Percentiles rank a stretch among this genome's conserved stretches.
These are phyloP conservation scores for Bembecia ichneumoniformis DNA, from an alignment of 2,888 invertebrate genomes.

Conservation along the genomic window DNA sequence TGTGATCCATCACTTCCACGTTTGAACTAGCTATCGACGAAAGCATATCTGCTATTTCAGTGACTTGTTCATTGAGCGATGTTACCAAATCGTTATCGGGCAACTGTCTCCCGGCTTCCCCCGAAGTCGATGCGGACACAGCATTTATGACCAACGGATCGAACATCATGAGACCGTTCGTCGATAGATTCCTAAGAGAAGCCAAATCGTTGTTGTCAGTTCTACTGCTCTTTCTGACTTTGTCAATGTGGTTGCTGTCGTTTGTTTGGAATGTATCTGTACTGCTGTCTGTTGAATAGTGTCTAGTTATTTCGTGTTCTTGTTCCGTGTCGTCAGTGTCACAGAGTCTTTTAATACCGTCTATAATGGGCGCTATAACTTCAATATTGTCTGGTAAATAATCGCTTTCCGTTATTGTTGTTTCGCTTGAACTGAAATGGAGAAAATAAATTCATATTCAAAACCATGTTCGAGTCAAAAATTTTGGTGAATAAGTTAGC, in stretches of 20 bases:
- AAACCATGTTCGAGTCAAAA: no score
- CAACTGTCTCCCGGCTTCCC: constrained; percentile 38
- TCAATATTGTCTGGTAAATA: constrained; percentile 65
- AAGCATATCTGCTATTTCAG: constrained; percentile 60
- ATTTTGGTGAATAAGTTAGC: no score
- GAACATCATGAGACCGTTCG: constrained; percentile 64
- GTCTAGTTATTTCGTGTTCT: constrained; percentile 16
- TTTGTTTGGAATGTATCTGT: constrained; percentile 49
- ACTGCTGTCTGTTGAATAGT: constrained; percentile 29
- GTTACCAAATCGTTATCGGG: constrained; percentile 62
- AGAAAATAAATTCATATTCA: no score
- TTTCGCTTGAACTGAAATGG: constrained; percentile 46
- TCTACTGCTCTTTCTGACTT: constrained; percentile 47
- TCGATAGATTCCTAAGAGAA: constrained; percentile 56
- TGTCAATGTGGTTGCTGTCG: constrained; percentile 27
- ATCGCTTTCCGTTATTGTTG: constrained; percentile 51
- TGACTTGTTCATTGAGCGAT: constrained; percentile 63
- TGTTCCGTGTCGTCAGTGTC: constrained; percentile 28
- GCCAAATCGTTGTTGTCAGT: constrained; percentile 46
- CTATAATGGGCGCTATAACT: constrained; percentile 63
- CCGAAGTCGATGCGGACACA: constrained; percentile 35
- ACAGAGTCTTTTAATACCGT: constrained; percentile 49
- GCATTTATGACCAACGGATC: constrained; percentile 63
- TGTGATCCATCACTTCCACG: constrained; percentile 44
- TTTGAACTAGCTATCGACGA: constrained; percentile 53